Evolutionary conservation across 2,113 vertebrate species (phyloP), one percentile per base, ranked within the genome.

Genomic region (Coryphaenoides rupestris): DNA sequence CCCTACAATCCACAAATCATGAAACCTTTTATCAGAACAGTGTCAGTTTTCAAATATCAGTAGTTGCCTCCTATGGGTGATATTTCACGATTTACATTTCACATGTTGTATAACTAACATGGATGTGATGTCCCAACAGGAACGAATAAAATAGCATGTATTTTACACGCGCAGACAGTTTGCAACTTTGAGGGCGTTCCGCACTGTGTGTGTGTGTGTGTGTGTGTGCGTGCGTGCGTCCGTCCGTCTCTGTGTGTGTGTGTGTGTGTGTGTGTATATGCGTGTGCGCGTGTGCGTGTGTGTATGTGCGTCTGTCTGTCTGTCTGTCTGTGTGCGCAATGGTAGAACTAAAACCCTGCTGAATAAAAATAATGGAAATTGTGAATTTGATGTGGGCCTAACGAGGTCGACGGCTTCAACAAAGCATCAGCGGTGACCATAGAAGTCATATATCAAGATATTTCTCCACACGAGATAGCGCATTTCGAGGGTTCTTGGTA

Each of bases 401-500:
- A 97, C 93, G 95, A 95, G 94, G 89, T 89, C 93, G 88, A 90
- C n/a, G n/a, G n/a, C n/a, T n/a, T n/a, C n/a, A n/a, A n/a, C 90
- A 85, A 89, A 93, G 91, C 92, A 94, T 90, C 92, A 92, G 76
- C 88, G 64, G 68, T 81, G 70, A 91, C 93, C 92, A 93, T n/a
- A 89, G 89, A 90, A 90, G 89, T 90, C 88, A 89, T 92, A 89
- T 92, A 89, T 93, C 88, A 50, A 72, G 66, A 65, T 70, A 58
- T 75, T 69, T 84, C 89, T 90, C 88, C 86, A 93, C 89, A 68
- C 71, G 63, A 76, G 59, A 46, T 58, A 62, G 47, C 47, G 58
- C 22, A 23, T 14, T 46, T 26, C 12, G 63, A 89, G 89, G 88
- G 91, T 92, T 90, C 91, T 86, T 76, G 52, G 60, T 58, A 69